These are phyloP conservation scores for Catocala sponsa DNA, from an alignment of 2,888 invertebrate species.

Conservation along the genomic window DNA sequence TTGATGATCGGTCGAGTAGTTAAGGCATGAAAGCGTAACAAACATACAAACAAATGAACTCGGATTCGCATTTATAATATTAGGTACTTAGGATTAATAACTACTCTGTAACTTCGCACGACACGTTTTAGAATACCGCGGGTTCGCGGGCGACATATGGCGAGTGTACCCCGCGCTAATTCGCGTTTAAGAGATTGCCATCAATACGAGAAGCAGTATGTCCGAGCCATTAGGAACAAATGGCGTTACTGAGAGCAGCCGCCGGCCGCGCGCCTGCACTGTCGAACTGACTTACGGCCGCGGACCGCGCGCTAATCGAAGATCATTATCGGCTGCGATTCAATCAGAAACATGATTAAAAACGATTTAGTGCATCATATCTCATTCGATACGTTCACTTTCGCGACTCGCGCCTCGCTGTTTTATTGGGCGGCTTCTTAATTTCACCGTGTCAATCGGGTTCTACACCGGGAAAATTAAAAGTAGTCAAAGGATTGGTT, in stretches of 20 bases:
- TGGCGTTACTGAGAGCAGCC: slow-evolving; percentile 70
- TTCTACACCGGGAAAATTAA: slow-evolving; percentile 21
- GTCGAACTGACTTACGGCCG: slow-evolving; percentile 41
- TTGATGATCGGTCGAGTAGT: too few species aligned
- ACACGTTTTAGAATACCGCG: too few species aligned
- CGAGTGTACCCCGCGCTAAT: slow-evolving; percentile 69
- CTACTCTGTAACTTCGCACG: too few species aligned
- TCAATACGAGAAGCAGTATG: slow-evolving; percentile 70
- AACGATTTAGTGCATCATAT: slow-evolving; percentile 70
- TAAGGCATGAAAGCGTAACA: too few species aligned
- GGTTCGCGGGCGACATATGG: slow-evolving; percentile 76
- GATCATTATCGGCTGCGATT: slow-evolving; percentile 78
- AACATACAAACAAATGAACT: too few species aligned
- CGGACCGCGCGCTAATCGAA: slow-evolving; percentile 71
- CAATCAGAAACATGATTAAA: slow-evolving; percentile 82
- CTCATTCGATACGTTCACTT: slow-evolving; percentile 53
- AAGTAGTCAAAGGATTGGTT: background rate
- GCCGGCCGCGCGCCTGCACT: slow-evolving; percentile 8
- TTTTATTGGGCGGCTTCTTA: slow-evolving; percentile 39
- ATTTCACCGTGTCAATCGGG: slow-evolving; percentile 50
- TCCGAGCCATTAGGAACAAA: slow-evolving; percentile 84
- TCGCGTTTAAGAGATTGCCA: slow-evolving; percentile 83
- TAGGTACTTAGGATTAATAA: too few species aligned
- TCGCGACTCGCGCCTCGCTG: slow-evolving; percentile 32
- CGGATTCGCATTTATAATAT: too few species aligned